Conservation (phyloP, 2,888 invertebrate species). For the Morpho deidamia region DNA sequence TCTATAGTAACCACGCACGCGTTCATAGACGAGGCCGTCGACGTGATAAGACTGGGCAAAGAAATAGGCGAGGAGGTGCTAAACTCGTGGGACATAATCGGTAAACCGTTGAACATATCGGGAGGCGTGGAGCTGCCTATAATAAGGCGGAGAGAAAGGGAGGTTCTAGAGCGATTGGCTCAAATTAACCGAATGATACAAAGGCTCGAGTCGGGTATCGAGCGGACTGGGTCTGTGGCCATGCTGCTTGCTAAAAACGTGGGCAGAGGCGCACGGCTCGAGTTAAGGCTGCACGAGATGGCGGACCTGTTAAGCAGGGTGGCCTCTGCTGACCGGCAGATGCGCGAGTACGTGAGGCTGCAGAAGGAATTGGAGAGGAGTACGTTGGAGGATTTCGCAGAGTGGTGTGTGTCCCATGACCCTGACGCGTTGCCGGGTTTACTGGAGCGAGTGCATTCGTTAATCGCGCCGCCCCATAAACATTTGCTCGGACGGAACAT, state of each 20-base stretch:
- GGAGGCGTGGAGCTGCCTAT: conserved; percentile 79
- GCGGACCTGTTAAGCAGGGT: conserved; percentile 79
- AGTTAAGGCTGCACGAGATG: conserved; percentile 80
- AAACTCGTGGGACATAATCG: conserved; percentile 81
- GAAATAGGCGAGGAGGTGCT: conserved; percentile 80
- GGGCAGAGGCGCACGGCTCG: conserved; percentile 65
- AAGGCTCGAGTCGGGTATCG: conserved; percentile 46
- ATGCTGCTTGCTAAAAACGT: conserved; percentile 57
- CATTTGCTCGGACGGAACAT: conserved; percentile 67
- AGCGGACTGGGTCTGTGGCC: conserved; percentile 45
- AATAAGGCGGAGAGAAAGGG: conserved; percentile 78
- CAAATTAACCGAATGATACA: conserved; percentile 50
- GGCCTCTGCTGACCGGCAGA: conserved; percentile 76
- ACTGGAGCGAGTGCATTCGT: conserved; percentile 81
- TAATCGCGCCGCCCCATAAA: conserved; percentile 73
- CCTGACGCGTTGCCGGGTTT: conserved; percentile 81
- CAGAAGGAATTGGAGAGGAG: conserved; percentile 76
- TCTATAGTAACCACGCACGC: conserved; percentile 50
- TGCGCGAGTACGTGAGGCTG: conserved; percentile 77
- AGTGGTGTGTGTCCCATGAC: conserved; percentile 83
- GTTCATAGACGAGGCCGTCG: conserved; percentile 78
- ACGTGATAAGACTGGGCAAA: conserved; percentile 77
- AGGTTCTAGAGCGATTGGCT: conserved; percentile 72
- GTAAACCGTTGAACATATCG: conserved; percentile 70
- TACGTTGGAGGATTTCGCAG: conserved; percentile 85